Evolutionary conservation across 2,113 vertebrate species (phyloP).

Genomic region (Megaleporinus macrocephalus): DNA sequence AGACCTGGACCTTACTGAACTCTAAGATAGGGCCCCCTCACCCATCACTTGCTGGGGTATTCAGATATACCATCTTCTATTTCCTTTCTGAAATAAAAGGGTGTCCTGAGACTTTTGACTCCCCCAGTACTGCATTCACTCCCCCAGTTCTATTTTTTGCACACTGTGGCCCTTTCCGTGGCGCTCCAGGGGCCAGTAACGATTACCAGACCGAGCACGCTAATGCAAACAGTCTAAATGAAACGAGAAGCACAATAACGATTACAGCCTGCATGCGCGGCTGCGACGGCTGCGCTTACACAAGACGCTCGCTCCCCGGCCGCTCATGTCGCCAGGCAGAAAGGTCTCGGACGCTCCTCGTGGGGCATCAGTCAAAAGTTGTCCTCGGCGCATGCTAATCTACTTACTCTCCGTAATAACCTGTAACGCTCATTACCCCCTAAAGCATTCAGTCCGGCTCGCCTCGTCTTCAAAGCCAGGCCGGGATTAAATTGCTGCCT

Average conservation of each 20-base stretch:
- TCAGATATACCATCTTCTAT: no score
- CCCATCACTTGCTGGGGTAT: no score
- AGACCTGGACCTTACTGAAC: no score
- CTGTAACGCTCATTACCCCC: constrained; percentile 52
- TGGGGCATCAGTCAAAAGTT: constrained; percentile 50
- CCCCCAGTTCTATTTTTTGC: no score
- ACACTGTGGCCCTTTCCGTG: not conserved
- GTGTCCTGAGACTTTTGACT: no score
- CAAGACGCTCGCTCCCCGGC: not conserved
- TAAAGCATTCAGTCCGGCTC: constrained; percentile 44
- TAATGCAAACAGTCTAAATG: not conserved
- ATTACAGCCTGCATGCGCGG: not conserved
- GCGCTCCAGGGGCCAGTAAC: not conserved
- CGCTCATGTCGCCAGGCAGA: not conserved
- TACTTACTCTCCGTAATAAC: constrained; percentile 48
- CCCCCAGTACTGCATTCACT: no score
- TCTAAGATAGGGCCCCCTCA: no score
- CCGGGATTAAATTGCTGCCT: constrained; percentile 44
- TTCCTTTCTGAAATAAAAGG: no score
- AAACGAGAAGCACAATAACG: not conserved
- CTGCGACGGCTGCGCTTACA: not conserved
- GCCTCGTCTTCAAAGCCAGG: constrained; percentile 44
- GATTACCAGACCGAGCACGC: not conserved
- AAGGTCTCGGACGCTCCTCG: constrained; percentile 6
- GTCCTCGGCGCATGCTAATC: constrained; percentile 29